Conservation (phyloP, 2,888 invertebrate species). For the Trisateles emortualis region DNA sequence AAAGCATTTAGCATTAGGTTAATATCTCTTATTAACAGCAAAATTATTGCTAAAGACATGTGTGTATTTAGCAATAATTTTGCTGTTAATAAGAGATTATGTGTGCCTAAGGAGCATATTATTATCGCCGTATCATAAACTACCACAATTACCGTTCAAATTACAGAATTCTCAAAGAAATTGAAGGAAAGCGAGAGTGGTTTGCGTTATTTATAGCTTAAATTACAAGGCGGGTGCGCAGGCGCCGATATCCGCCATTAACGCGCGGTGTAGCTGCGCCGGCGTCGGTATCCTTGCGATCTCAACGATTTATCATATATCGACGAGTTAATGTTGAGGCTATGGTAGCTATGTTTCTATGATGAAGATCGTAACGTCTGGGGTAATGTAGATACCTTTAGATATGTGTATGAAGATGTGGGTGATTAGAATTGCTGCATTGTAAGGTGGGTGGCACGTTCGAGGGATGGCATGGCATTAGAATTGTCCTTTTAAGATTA, state of each 20-base stretch:
- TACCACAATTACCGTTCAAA: conserved; percentile 10
- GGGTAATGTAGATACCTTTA: conserved; percentile 3
- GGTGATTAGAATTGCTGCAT: too few relatives aligned
- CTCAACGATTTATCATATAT: conserved; percentile 37
- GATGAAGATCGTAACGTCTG: conserved; percentile 38
- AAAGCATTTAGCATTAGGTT: too few relatives aligned
- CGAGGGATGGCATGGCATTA: too few relatives aligned
- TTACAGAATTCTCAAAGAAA: conserved; percentile 18
- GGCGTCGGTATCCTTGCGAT: conserved; percentile 23
- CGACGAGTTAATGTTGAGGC: conserved; percentile 28
- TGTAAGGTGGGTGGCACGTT: not conserved
- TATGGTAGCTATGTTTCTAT: conserved; percentile 10
- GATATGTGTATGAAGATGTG: not conserved
- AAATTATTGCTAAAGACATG: not conserved
- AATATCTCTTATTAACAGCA: not conserved
- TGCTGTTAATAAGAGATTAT: not conserved
- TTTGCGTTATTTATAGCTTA: conserved; percentile 39
- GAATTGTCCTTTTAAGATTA: too few relatives aligned
- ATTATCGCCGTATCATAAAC: not conserved
- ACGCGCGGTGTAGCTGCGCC: conserved; percentile 8
- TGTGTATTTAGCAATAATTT: not conserved
- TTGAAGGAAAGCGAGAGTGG: conserved; percentile 21
- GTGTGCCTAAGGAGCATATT: not conserved
- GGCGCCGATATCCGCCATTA: conserved; percentile 46
- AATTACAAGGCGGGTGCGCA: conserved; percentile 31